Conservation (phyloP, 2,888 invertebrate genomes). For the Lepidochitona cinerea region DNA sequence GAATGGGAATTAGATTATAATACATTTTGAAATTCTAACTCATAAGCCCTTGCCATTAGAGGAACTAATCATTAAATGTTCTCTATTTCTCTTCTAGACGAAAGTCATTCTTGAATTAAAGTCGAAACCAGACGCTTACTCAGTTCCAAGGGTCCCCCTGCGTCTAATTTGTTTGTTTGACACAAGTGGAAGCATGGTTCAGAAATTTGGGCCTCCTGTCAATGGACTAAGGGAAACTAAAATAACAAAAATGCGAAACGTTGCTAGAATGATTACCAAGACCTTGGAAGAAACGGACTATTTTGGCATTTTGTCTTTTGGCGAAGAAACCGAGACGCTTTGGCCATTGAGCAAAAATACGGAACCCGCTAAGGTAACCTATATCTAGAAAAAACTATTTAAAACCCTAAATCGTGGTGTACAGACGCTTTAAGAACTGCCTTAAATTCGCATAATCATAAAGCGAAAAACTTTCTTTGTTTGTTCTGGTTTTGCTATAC, state of each 20-base stretch:
- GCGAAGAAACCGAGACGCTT: slow-evolving; percentile 48
- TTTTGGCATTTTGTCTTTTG: slow-evolving; percentile 57
- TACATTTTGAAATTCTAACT: too few relatives aligned
- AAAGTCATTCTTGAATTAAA: slow-evolving; percentile 50
- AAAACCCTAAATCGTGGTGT: too few relatives aligned
- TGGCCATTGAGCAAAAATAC: slow-evolving; percentile 53
- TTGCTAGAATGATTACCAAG: slow-evolving; percentile 49
- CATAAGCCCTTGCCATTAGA: too few relatives aligned
- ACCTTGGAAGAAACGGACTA: slow-evolving; percentile 53
- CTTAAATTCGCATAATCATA: too few relatives aligned
- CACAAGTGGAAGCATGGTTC: slow-evolving; percentile 63
- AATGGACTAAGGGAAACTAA: slow-evolving; percentile 42
- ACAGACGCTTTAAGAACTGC: too few relatives aligned
- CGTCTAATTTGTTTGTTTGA: slow-evolving; percentile 60
- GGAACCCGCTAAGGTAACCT: slow-evolving; percentile 44
- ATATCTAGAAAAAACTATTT: too few relatives aligned
- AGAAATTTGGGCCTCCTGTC: slow-evolving; percentile 31
- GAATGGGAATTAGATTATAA: too few relatives aligned
- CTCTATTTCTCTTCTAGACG: slow-evolving; percentile 34
- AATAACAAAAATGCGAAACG: slow-evolving; percentile 48
- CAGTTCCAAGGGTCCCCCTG: slow-evolving; percentile 40
- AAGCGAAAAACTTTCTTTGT: too few relatives aligned
- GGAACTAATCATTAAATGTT: too few relatives aligned
- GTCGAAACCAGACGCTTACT: slow-evolving; percentile 39
- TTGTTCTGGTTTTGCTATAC: too few relatives aligned